Base-by-base conservation (phyloP, 2,113 vertebrate genomes). In the Salminus brasiliensis region DNA sequence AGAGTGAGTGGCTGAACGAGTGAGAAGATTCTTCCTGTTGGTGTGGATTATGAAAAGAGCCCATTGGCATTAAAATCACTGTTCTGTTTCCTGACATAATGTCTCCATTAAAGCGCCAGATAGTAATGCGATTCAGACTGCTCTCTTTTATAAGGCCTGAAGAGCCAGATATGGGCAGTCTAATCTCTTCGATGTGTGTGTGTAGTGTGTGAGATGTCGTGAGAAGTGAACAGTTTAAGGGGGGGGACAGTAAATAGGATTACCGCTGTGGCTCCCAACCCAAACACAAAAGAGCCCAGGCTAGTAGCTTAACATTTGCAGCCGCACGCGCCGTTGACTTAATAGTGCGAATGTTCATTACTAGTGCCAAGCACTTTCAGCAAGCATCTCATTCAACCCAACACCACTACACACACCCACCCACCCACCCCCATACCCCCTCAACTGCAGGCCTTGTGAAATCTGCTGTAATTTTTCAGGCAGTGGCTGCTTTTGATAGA, bases 231-330 rank as follows among this genome's bases (percentile, higher is more conserved):
- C 83, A 87, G 83, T 81, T 95, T 76, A 88, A 91, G 91, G 62
- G 55, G 62, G 55, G 32, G 91, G 87, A 92, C 92, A 90, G 92
- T 87, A 95, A 96, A 95, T 91, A 93, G 89, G 78, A 85, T 94
- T 95, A 92, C 94, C 93, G 95, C 91, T 91, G 90, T 29, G 1
- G 85, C 89, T 89, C 87, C 87, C 87, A 90, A 89, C 91, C 91
- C 83, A 81, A 93, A 92, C 89, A 91, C 92, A 94, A 89, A 92
- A 93, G 89, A 90, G 93, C 93, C 81, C 92, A n/a, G 95, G 94
- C 92, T 93, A 95, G 95, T 95, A 94, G 94, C 93, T 94, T 94
- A 93, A 95, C 89, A 88, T 92, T 94, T 92, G 92, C 91, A 93
- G 91, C 91, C 92, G 93, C 93, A 91, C 89, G 87, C 90, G 92